Evolutionary conservation across 2,888 invertebrate genomes (phyloP), one percentile per base, ranked within the genome.

Genomic region (Hipparchia sbordonii): DNA sequence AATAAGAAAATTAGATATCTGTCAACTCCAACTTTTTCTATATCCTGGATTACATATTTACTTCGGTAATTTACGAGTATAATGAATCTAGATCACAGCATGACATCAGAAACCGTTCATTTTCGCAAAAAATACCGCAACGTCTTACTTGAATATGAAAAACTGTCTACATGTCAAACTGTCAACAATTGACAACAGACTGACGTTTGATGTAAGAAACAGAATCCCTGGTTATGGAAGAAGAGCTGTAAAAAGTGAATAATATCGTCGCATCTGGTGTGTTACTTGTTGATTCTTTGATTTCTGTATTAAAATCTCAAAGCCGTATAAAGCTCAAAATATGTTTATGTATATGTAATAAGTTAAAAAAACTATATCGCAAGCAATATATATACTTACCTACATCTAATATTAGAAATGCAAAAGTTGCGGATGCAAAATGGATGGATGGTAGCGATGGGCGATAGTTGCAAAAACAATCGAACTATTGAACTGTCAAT

Each of bases 121-220:
- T 56, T 66, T 66, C 33, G n/a, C 54, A 54, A 54, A 72, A 73
- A 65, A 72, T 60, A 70, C 59, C 67, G 67, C 62, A 46, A 63
- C 45, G 45, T 66, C 39, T 66, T 57, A 63, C 63, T 63, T 46
- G 56, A 63, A 70, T 46, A 56, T 63, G 52, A 67, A 70, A 71
- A 73, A 56, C 56, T 51, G 57, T 51, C 46, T 45, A 59, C 59
- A 67, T 65, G 75, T 75, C 73, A 75, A 72, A 60, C 71, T 70
- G 67, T 73, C 75, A 73, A 63, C 52, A 52, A 75, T 51, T 61
- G 71, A 75, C 69, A 71, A 69, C 66, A 59, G 52, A 71, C 33
- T 73, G 73, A 73, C 75, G 23, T 70, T 70, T 59, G 61, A 48
- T 39, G 62, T 70, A 75, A 73, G 66, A 73, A 72, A 67, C 52